Conservation (phyloP, 2,797 vertebrate species). For the Mormyrops attenuatus region DNA sequence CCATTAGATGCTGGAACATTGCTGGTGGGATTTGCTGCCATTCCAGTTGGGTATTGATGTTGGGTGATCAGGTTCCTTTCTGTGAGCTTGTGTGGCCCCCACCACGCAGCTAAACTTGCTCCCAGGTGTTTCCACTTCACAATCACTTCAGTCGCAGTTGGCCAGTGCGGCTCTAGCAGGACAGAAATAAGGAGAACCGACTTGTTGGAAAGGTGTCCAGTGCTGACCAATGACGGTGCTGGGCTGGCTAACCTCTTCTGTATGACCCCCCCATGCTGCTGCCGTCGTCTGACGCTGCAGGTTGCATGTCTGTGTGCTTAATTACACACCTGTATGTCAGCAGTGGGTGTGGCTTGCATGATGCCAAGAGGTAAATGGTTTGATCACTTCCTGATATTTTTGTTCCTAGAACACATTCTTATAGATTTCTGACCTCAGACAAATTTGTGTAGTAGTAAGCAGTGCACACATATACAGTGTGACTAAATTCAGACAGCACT, state of each 20-base stretch:
- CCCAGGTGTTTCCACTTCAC: background rate
- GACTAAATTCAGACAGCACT: background rate
- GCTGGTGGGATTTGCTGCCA: background rate
- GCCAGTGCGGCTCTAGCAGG: background rate
- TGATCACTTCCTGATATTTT: background rate
- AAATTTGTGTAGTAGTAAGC: background rate
- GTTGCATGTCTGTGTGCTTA: background rate
- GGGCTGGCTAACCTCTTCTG: background rate
- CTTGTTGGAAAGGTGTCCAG: background rate
- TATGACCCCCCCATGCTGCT: background rate
- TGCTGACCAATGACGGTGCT: background rate
- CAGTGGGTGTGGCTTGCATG: background rate
- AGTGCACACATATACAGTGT: background rate
- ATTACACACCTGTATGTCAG: background rate
- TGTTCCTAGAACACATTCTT: background rate
- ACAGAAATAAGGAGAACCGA: background rate
- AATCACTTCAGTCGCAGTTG: background rate
- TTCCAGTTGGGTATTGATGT: background rate
- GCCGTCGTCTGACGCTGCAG: background rate
- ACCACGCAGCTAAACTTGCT: background rate
- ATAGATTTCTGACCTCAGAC: background rate
- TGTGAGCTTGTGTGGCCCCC: background rate
- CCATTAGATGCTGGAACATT: background rate
- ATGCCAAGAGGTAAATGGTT: background rate
- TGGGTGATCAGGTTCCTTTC: background rate